Evolutionary conservation across 2,888 invertebrate species (phyloP).

Genomic region (Ectemnius lituratus): DNA sequence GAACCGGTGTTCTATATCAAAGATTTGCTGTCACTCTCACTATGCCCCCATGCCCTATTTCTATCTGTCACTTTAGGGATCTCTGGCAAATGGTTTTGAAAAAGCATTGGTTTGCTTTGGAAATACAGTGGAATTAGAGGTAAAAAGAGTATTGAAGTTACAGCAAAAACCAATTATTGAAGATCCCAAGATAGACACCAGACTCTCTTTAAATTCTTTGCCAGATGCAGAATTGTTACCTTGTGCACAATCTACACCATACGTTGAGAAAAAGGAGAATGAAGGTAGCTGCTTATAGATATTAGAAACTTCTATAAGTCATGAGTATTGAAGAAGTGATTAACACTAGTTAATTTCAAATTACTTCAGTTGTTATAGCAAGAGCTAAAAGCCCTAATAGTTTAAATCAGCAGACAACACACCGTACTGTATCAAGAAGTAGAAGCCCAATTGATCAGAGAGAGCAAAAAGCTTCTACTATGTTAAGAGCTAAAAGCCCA

Average conservation of each 20-base stretch:
- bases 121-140: constrained; percentile 33
- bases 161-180: background rate
- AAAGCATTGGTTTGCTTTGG: constrained; percentile 61
- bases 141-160: constrained; percentile 28
- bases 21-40: background rate
- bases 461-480: too few relatives aligned
- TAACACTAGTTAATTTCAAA: background rate
- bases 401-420: too few relatives aligned
- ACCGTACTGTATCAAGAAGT: too few relatives aligned
- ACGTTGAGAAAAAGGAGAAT: constrained; percentile 1
- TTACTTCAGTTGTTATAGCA: background rate
- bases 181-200: background rate
- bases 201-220: background rate
- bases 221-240: constrained; percentile 18
- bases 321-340: background rate
- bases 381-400: background rate
- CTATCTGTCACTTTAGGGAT: constrained; percentile 46
- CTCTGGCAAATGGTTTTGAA: constrained; percentile 58
- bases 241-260: constrained; percentile 28
- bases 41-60: background rate
- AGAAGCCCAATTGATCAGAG: background rate
- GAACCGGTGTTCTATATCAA: background rate
- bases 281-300: constrained; percentile 7
- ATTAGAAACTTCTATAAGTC: background rate
- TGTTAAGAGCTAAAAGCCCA: background rate